Base-by-base conservation (phyloP, 2,888 invertebrate genomes). In the Dasypolia templi region DNA sequence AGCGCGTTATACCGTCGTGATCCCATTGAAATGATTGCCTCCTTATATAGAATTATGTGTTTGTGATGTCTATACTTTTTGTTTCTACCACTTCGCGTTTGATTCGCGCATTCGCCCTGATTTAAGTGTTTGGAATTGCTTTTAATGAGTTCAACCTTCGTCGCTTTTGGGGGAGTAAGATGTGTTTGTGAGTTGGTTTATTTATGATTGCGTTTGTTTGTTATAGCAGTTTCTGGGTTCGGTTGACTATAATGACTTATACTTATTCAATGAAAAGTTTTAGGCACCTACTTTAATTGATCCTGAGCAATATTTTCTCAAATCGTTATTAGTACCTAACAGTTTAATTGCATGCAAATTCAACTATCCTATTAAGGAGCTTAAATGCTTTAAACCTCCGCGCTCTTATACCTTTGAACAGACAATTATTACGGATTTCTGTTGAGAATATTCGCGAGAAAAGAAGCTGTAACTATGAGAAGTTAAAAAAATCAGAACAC, bases 11-110 rank as follows among this genome's bases (percentile, higher is more conserved):
- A 91, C 88, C 82, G 86, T 58, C 86, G 89, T 91, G 93, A 94
- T 94, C 92, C 93, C 91, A 90, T 89, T 86, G 92, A 92, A 94
- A 93, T 93, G 94, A 95, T 94, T 92, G 93, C 94, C 90, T 92
- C 89, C 91, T 94, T 93, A 92, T 90, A 92, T 90, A 90, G 92
- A 94, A 92, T 92, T 93, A 94, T 94, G 90, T 92, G 92, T 93
- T 91, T 91, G 90, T 87, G 86, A 89, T 92, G 90, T 90, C 86
- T 86, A 86, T 83, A 81, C 78, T 88, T 85, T 83, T 82, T 81
- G 72, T 68, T 75, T 69, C 29, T 49, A 61, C 70, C 39, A 63
- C 58, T 83, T 61, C 65, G 55, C n/a, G 49, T 81, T 75, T 78
- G 68, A 76, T 66, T 79, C 51, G 56, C 39, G 63, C 58, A 42